Conservation (phyloP, 2,113 vertebrate species). For the Cynocephalus volans region DNA sequence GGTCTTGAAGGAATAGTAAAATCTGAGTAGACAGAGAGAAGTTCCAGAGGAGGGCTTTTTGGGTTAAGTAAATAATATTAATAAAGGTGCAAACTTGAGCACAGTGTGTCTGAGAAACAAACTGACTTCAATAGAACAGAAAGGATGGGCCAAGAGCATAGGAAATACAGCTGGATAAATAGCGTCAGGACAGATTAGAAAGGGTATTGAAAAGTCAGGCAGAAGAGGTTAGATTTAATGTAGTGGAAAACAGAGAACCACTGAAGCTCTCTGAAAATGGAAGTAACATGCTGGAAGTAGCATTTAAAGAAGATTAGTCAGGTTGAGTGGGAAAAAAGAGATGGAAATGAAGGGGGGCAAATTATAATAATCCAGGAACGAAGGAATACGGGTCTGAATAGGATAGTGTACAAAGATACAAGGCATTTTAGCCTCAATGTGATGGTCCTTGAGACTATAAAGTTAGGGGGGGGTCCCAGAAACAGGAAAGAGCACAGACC, state of each 20-base stretch:
- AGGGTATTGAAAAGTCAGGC: neutral
- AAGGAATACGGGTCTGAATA: neutral
- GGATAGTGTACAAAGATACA: neutral
- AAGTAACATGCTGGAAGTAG: neutral
- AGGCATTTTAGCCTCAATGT: neutral
- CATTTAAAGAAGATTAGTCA: conserved; percentile 44
- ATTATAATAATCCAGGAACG: neutral
- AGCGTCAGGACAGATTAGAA: neutral
- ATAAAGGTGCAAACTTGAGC: neutral
- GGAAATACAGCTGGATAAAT: conserved; percentile 45
- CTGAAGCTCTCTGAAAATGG: neutral
- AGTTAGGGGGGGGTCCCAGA: neutral
- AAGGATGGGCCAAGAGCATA: neutral
- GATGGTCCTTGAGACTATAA: neutral
- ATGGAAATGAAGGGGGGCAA: neutral
- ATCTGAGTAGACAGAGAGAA: neutral
- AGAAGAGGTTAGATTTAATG: conserved; percentile 48
- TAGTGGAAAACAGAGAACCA: neutral
- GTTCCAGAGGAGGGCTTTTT: neutral
- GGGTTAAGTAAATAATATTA: neutral
- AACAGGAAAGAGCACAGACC: neutral
- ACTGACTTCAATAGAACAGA: neutral
- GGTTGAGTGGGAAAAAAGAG: neutral
- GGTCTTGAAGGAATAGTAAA: conserved; percentile 44
- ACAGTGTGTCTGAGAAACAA: neutral